A percentile compares a stretch with the other conserved stretches of the same genome.
These are phyloP conservation scores for Neodiprion lecontei DNA, from an alignment of 1,140 invertebrate species.

Conservation along the genomic window DNA sequence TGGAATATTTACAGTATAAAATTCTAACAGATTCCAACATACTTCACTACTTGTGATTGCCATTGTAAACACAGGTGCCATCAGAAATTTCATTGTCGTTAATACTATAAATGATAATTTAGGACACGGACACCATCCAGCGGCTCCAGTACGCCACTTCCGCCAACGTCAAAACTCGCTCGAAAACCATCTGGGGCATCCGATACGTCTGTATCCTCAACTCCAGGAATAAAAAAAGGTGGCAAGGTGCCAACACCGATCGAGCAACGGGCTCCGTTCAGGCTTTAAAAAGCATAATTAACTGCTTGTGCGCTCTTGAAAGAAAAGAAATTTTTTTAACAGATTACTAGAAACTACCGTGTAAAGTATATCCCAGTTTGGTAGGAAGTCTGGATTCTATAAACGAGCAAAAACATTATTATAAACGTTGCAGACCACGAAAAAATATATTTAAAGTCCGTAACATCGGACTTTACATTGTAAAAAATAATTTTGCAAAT, in stretches of 20 bases:
- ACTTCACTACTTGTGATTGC: too few species aligned
- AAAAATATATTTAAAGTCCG: too few species aligned
- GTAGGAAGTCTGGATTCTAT: not conserved
- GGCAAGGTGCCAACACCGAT: constrained; percentile 64
- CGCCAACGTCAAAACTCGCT: constrained; percentile 69
- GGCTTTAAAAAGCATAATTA: constrained; percentile 61
- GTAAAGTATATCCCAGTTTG: not conserved
- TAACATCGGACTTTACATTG: too few species aligned
- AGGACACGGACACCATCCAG: constrained; percentile 73
- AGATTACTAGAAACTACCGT: not conserved
- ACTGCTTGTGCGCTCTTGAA: not conserved
- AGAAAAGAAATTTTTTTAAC: not conserved
- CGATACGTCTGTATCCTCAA: constrained; percentile 63
- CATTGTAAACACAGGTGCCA: too few species aligned
- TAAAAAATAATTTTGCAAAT: too few species aligned
- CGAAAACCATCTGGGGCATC: constrained; percentile 73
- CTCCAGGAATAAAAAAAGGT: constrained; percentile 53
- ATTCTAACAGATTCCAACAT: too few species aligned
- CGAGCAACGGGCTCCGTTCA: constrained; percentile 70
- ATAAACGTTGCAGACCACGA: not conserved
- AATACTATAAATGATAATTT: constrained; percentile 24
- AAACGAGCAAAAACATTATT: not conserved
- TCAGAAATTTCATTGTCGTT: constrained; percentile 10
- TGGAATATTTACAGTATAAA: too few species aligned
- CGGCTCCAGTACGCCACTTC: constrained; percentile 72